These are phyloP conservation scores for Luffia ferchaultella DNA, from an alignment of 2,888 invertebrate species.

Conservation along the genomic window DNA sequence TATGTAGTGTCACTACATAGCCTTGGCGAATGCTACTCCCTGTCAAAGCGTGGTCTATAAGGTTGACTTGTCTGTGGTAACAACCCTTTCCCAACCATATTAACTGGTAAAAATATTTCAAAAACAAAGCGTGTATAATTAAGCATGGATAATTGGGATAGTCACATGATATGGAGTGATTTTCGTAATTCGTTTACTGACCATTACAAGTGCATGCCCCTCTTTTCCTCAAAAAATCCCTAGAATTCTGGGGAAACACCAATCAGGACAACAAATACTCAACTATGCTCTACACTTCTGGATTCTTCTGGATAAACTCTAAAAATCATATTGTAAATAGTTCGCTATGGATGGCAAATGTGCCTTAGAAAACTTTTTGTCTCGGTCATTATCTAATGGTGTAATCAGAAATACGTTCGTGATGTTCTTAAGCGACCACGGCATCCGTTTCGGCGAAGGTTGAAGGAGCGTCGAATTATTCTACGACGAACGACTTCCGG, in stretches of 20 bases:
- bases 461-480: conserved; percentile 74
- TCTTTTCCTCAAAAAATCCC: too few species aligned
- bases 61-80: too few species aligned
- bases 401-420: conserved; percentile 72
- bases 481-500: conserved; percentile 81
- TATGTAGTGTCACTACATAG: too few species aligned
- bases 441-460: conserved; percentile 78
- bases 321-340: conserved; percentile 77
- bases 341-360: conserved; percentile 73
- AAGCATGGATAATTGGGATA: conserved; percentile 69
- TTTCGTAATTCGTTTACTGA: too few species aligned
- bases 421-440: conserved; percentile 81
- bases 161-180: conserved; percentile 80
- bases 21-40: too few species aligned
- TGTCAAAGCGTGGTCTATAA: too few species aligned
- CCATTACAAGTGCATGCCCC: too few species aligned
- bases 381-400: conserved; percentile 65
- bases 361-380: conserved; percentile 66
- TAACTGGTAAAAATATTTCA: conserved; percentile 72
- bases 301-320: conserved; percentile 81
- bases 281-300: conserved; percentile 77
- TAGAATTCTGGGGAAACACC: conserved; percentile 55
- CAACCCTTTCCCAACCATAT: conserved; percentile 87
- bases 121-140: conserved; percentile 55
- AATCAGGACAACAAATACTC: conserved; percentile 75